phyloP scores from a whole-genome alignment of 1,140 invertebrate species.

The Drosophila pandora region DNA sequence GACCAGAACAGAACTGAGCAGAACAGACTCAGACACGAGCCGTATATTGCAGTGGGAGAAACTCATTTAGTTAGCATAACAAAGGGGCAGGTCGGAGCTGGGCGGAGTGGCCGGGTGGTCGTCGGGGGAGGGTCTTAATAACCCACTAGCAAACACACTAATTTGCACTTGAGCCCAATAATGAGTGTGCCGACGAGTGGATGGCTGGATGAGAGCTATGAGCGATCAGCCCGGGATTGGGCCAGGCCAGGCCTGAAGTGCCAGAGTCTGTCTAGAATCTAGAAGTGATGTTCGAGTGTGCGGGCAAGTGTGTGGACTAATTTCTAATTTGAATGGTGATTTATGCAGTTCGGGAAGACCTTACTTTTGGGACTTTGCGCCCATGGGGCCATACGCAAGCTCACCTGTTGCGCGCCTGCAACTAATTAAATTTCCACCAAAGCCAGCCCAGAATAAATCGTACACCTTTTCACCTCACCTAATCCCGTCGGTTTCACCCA shows the following conservation, averaged over 20 bases:
- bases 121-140: conserved; percentile 63
- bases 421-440: conserved; percentile 51
- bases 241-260: conserved; percentile 41
- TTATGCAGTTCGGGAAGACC: conserved; percentile 72
- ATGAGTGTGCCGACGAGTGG: conserved; percentile 79
- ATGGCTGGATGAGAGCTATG: conserved; percentile 33
- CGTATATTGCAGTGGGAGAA: conserved; percentile 56
- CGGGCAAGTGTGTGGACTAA: conserved; percentile 59
- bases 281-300: conserved; percentile 43
- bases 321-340: conserved; percentile 83
- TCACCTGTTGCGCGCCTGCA: conserved; percentile 47
- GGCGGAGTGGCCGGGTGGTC: conserved; percentile 5
- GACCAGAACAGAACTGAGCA: background rate
- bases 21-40: conserved; percentile 35
- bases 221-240: conserved; percentile 24
- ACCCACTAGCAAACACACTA: conserved; percentile 81
- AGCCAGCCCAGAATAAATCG: conserved; percentile 15
- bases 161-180: conserved; percentile 82
- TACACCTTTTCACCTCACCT: conserved; percentile 3
- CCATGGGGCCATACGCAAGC: conserved; percentile 3
- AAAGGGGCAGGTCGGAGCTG: conserved; percentile 42
- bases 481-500: conserved; percentile 27
- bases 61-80: conserved; percentile 81
- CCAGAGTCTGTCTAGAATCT: conserved; percentile 37
- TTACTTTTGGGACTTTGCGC: conserved; percentile 20